These are phyloP conservation scores for Himalopsyche kuldschensis DNA, from an alignment of 2,888 invertebrate species.

Conservation along the genomic window DNA sequence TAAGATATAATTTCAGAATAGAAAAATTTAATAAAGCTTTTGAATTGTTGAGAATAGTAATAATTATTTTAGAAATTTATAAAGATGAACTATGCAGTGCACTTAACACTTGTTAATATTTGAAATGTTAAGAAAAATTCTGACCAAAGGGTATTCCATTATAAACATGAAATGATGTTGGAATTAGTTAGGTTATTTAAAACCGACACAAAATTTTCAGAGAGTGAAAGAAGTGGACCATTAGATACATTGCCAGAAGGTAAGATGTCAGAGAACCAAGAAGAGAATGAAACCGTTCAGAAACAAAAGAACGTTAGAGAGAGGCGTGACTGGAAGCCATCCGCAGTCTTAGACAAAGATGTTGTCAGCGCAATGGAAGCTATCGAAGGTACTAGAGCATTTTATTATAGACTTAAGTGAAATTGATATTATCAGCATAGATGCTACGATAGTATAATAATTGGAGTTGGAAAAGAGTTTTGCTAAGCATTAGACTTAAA, in stretches of 20 bases:
- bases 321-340: constrained; percentile 76
- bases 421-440: too few species aligned
- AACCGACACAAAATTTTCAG: constrained; percentile 48
- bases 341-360: constrained; percentile 77
- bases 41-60: too few species aligned
- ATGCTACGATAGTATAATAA: too few species aligned
- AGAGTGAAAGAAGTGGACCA: constrained; percentile 75
- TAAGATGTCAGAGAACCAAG: constrained; percentile 54
- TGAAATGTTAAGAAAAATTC: too few species aligned
- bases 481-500: too few species aligned
- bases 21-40: neutral
- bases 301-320: neutral
- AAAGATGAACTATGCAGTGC: too few species aligned
- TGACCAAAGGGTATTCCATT: neutral
- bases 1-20: neutral
- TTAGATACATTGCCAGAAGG: constrained; percentile 78
- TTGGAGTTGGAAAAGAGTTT: too few species aligned
- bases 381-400: constrained; percentile 68
- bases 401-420: neutral
- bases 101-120: neutral
- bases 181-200: too few species aligned
- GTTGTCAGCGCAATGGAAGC: constrained; percentile 84
- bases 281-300: neutral
- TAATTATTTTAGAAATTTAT: too few species aligned
- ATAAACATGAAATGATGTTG: too few species aligned